Percentiles rank a stretch among this genome's conserved stretches.
Conservation (phyloP, 2,888 invertebrate species). For the Clitarchus hookeri region DNA sequence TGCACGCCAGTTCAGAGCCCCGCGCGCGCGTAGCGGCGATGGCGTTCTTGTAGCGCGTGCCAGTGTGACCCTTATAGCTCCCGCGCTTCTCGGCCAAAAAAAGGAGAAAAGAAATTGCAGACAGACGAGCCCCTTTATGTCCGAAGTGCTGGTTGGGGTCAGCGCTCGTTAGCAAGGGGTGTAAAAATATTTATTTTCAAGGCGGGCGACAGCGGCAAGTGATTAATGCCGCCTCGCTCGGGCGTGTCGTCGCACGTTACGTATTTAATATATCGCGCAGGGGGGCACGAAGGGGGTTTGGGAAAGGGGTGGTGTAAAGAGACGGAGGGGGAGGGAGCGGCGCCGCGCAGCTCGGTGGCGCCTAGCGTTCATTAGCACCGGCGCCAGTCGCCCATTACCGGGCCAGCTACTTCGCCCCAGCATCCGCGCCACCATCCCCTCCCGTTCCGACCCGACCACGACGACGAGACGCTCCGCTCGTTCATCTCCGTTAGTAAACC, state of each 20-base stretch:
- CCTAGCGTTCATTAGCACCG: conserved; percentile 15
- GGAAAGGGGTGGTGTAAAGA: too few species aligned
- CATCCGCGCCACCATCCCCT: not conserved
- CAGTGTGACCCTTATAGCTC: too few species aligned
- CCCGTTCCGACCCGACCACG: not conserved
- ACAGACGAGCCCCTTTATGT: too few species aligned
- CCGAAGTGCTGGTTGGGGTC: too few species aligned
- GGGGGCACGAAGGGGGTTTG: not conserved
- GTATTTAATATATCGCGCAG: not conserved
- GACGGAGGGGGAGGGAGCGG: not conserved
- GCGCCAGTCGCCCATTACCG: conserved; percentile 25
- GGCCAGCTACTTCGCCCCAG: not conserved
- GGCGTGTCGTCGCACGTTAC: not conserved
- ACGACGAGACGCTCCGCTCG: not conserved
- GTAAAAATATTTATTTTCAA: too few species aligned
- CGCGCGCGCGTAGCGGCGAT: too few species aligned
- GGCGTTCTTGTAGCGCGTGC: too few species aligned
- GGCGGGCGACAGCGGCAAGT: not conserved
- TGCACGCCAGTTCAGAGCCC: too few species aligned
- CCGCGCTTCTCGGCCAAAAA: too few species aligned
- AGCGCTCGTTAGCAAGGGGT: too few species aligned
- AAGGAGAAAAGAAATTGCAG: too few species aligned
- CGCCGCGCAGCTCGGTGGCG: conserved; percentile 19
- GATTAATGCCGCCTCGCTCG: not conserved
- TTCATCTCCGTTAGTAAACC: not conserved